A percentile compares a stretch with the other conserved stretches of the same genome.
Conservation (phyloP, 2,797 vertebrate genomes). For the Manis javanica region DNA sequence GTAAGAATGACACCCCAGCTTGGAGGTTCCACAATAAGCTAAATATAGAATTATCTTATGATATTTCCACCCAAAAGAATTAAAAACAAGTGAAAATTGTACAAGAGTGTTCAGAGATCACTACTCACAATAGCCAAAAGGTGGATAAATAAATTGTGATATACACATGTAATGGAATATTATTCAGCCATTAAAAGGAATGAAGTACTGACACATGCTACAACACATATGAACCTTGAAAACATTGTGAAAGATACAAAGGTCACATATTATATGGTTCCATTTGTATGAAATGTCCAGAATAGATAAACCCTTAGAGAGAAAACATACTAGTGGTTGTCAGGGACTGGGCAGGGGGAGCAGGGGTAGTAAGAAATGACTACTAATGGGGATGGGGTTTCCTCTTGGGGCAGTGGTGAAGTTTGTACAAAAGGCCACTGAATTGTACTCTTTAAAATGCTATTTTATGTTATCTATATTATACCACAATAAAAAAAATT, state of each 20-base stretch:
- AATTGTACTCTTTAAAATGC: not conserved
- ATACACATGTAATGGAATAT: not conserved
- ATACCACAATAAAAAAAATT: not conserved
- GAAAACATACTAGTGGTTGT: not conserved
- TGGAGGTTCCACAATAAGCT: not conserved
- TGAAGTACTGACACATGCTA: too few relatives aligned
- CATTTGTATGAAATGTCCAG: not conserved
- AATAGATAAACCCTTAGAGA: not conserved
- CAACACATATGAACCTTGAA: not conserved
- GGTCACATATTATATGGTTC: not conserved
- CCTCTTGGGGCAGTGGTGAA: not conserved
- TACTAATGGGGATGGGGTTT: not conserved
- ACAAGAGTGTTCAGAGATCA: not conserved
- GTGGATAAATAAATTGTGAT: not conserved
- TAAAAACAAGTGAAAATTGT: not conserved
- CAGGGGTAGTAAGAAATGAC: not conserved
- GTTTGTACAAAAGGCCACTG: not conserved
- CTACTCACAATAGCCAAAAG: not conserved
- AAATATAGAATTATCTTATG: not conserved
- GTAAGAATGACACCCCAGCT: not conserved
- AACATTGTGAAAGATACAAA: not conserved
- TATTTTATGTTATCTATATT: not conserved
- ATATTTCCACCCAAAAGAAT: not conserved
- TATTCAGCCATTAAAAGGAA: not conserved
- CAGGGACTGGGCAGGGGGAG: not conserved